These are phyloP conservation scores for Nomada fabriciana DNA, from an alignment of 2,888 invertebrate genomes.

Conservation along the genomic window DNA sequence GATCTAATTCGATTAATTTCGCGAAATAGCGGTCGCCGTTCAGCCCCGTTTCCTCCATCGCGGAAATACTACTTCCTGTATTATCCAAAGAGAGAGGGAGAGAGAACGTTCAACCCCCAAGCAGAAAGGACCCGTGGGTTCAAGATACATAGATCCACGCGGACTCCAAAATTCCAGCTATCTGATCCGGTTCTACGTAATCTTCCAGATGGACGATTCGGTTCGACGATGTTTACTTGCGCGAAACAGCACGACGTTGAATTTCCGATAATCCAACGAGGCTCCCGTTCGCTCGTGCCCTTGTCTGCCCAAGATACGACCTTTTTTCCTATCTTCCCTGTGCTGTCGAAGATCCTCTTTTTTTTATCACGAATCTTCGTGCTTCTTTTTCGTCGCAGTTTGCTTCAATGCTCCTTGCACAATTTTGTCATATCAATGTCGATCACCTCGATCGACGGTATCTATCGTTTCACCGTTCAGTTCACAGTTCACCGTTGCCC, in stretches of 20 bases:
- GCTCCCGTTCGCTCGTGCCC: slow-evolving; percentile 11
- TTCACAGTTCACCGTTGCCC: too few species aligned
- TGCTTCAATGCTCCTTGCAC: too few species aligned
- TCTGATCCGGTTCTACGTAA: slow-evolving; percentile 54
- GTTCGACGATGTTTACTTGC: slow-evolving; percentile 62
- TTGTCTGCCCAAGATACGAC: slow-evolving; percentile 25
- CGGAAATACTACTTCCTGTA: slow-evolving; percentile 49
- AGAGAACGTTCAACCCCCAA: slow-evolving; percentile 35
- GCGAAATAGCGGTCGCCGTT: slow-evolving; percentile 49
- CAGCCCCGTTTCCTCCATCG: slow-evolving; percentile 18
- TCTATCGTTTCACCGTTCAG: too few species aligned
- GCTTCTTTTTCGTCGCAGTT: background rate
- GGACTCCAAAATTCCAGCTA: slow-evolving; percentile 52
- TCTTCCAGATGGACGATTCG: slow-evolving; percentile 65
- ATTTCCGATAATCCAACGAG: slow-evolving; percentile 61
- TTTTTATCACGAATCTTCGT: background rate
- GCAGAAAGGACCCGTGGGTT: slow-evolving; percentile 14
- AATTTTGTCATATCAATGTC: too few species aligned
- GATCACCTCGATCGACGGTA: too few species aligned
- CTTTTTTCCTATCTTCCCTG: slow-evolving; percentile 32
- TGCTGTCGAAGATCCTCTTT: slow-evolving; percentile 14
- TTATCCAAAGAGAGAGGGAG: slow-evolving; percentile 38
- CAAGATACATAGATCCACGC: slow-evolving; percentile 15
- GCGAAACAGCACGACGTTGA: slow-evolving; percentile 52
- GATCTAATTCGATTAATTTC: slow-evolving; percentile 64